A percentile compares a stretch with the other conserved stretches of the same genome.
phyloP scores from a whole-genome alignment of 2,888 invertebrate species.

The Margaritifera margaritifera region DNA sequence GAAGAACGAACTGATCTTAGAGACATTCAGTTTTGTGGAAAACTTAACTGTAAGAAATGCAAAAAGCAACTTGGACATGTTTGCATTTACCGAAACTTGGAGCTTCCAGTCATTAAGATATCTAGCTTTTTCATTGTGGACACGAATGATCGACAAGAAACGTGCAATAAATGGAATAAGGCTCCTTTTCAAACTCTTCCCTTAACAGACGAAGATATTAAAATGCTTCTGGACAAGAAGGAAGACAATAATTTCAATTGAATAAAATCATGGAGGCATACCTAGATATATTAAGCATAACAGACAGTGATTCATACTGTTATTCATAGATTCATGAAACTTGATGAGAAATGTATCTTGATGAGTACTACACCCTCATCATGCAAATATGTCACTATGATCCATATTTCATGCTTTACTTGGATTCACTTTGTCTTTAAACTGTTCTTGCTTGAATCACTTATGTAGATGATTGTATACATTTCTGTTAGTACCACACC shows the following conservation, averaged over 20 bases:
- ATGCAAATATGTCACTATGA: too few species aligned
- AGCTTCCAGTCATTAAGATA: slow-evolving; percentile 51
- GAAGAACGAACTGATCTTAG: slow-evolving; percentile 15
- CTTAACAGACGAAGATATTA: slow-evolving; percentile 37
- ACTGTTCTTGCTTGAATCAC: too few species aligned
- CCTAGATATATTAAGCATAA: too few species aligned
- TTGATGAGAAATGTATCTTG: too few species aligned
- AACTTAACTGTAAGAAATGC: slow-evolving; percentile 48
- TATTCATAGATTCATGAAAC: too few species aligned
- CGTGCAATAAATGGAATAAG: slow-evolving; percentile 50
- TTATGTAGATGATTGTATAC: too few species aligned
- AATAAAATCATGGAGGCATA: too few species aligned
- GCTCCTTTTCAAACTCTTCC: slow-evolving; percentile 37
- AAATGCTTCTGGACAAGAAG: slow-evolving; percentile 18
- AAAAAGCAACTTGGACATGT: slow-evolving; percentile 47
- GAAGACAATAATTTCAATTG: slow-evolving; percentile 1
- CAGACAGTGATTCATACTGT: too few species aligned
- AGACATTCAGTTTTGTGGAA: slow-evolving; percentile 36
- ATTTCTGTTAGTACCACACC: too few species aligned
- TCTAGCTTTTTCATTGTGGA: slow-evolving; percentile 48
- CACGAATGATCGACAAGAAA: slow-evolving; percentile 35
- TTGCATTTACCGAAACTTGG: slow-evolving; percentile 35
- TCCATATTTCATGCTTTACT: too few species aligned
- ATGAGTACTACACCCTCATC: too few species aligned
- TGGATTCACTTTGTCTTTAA: too few species aligned